Conservation (phyloP, 1,140 invertebrate species). For the Magallana ariakensis region DNA sequence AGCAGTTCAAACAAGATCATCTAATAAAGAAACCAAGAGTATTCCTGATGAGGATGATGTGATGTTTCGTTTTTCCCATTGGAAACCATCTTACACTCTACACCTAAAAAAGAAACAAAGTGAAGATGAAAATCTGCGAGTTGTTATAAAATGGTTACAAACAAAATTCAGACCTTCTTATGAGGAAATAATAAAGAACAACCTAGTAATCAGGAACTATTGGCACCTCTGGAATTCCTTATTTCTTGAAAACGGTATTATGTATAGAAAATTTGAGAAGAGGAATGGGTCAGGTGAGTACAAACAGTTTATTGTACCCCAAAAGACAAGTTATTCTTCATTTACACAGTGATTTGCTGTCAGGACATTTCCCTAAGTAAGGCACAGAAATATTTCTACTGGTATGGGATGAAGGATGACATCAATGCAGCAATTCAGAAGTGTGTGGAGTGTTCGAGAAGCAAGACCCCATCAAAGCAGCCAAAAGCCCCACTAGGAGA, state of each 20-base stretch:
- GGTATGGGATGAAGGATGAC: slow-evolving; percentile 6
- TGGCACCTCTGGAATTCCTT: slow-evolving; percentile 27
- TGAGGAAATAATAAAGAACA: slow-evolving; percentile 3
- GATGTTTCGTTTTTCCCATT: not conserved
- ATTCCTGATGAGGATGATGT: not conserved
- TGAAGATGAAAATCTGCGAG: slow-evolving; percentile 10
- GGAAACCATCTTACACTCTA: not conserved
- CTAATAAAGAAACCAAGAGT: not conserved
- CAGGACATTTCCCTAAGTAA: not conserved
- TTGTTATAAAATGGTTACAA: not conserved
- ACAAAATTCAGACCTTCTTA: not conserved
- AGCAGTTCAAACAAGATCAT: not conserved
- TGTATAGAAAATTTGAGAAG: not conserved
- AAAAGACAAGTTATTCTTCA: not conserved
- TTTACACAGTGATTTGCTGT: not conserved
- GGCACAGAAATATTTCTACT: not conserved
- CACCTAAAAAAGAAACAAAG: not conserved
- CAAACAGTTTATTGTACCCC: not conserved
- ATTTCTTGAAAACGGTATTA: not conserved
- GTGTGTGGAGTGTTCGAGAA: not conserved
- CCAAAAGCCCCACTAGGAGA: slow-evolving; percentile 30
- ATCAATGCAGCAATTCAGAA: slow-evolving; percentile 14
- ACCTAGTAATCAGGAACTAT: slow-evolving; percentile 35
- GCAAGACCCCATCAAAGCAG: not conserved
- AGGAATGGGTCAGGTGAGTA: slow-evolving; percentile 28